A percentile compares a stretch with the other conserved stretches of the same genome.
These are phyloP conservation scores for Scaptomyza tumidula DNA, from an alignment of 2,888 invertebrate species.

Conservation along the genomic window DNA sequence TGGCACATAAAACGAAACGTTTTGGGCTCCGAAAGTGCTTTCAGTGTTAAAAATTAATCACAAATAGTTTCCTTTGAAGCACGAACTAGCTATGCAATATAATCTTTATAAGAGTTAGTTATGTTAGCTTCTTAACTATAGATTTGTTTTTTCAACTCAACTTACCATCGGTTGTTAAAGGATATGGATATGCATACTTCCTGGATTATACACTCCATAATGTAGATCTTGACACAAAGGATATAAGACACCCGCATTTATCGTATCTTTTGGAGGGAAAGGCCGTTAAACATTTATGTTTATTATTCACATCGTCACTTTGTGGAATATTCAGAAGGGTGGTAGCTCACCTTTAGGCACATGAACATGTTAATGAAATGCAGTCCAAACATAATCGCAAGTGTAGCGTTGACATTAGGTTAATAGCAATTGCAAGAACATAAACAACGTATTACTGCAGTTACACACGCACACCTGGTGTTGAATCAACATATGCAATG, in stretches of 20 bases:
- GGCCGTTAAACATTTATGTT: neutral
- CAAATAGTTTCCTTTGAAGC: neutral
- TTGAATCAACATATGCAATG: slow-evolving; percentile 33
- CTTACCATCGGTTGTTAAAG: too few relatives aligned
- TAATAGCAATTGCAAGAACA: slow-evolving; percentile 52
- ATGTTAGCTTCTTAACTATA: too few relatives aligned
- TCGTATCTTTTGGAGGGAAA: neutral
- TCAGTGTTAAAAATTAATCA: slow-evolving; percentile 21
- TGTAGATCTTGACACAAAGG: neutral
- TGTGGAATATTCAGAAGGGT: neutral
- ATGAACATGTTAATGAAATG: slow-evolving; percentile 30
- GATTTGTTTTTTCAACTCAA: too few relatives aligned
- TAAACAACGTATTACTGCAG: slow-evolving; percentile 46
- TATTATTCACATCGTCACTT: slow-evolving; percentile 23
- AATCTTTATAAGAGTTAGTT: too few relatives aligned
- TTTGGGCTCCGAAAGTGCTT: slow-evolving; percentile 26
- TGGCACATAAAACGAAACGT: slow-evolving; percentile 35
- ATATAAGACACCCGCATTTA: neutral
- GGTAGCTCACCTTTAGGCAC: neutral
- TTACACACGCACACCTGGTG: slow-evolving; percentile 13
- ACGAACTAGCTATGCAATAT: too few relatives aligned
- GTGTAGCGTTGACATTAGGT: slow-evolving; percentile 62
- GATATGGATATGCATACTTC: too few relatives aligned
- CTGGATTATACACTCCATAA: neutral
- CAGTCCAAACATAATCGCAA: slow-evolving; percentile 49